These are phyloP conservation scores for Aethina tumida DNA, from an alignment of 1,140 invertebrate genomes.

Conservation along the genomic window DNA sequence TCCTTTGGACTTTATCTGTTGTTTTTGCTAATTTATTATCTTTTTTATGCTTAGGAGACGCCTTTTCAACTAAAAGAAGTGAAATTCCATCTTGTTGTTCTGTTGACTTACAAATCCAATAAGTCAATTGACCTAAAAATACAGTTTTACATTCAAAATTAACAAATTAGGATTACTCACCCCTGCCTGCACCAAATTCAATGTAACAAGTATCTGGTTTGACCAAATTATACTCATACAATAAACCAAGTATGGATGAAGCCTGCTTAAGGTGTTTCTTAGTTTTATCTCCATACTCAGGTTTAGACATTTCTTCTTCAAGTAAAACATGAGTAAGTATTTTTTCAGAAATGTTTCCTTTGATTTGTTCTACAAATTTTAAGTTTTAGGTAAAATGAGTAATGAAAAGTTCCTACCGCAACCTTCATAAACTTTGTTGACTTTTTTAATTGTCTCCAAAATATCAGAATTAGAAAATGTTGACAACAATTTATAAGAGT, in stretches of 20 bases:
- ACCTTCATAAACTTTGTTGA: slow-evolving; percentile 39
- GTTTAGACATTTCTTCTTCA: slow-evolving; percentile 47
- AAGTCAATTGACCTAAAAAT: slow-evolving; percentile 56
- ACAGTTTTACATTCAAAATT: slow-evolving; percentile 1
- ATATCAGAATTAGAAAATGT: slow-evolving; percentile 37
- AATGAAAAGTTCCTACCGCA: slow-evolving; percentile 5
- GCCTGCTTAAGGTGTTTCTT: slow-evolving; percentile 62
- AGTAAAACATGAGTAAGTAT: slow-evolving; percentile 42
- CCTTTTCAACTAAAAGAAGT: slow-evolving; percentile 65
- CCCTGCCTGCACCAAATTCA: slow-evolving; percentile 84
- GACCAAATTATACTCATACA: slow-evolving; percentile 47
- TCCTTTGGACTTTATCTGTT: slow-evolving; percentile 43
- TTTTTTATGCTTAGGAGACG: slow-evolving; percentile 68
- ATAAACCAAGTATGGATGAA: slow-evolving; percentile 53
- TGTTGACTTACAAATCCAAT: slow-evolving; percentile 56
- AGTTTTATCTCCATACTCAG: slow-evolving; percentile 49
- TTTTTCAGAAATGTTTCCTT: slow-evolving; percentile 36
- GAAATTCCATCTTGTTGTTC: slow-evolving; percentile 39
- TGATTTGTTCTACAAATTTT: slow-evolving; percentile 28
- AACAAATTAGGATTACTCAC: slow-evolving; percentile 33
- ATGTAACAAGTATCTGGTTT: slow-evolving; percentile 56
- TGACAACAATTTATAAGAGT: slow-evolving; percentile 33
- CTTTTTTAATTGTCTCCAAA: slow-evolving; percentile 37
- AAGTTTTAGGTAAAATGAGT: slow-evolving; percentile 8
- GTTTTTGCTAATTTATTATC: slow-evolving; percentile 56